Percentiles rank a stretch among this genome's conserved stretches.
Evolutionary conservation across 1,140 invertebrate species (phyloP).

Genomic region (Scaptomyza pallida): DNA sequence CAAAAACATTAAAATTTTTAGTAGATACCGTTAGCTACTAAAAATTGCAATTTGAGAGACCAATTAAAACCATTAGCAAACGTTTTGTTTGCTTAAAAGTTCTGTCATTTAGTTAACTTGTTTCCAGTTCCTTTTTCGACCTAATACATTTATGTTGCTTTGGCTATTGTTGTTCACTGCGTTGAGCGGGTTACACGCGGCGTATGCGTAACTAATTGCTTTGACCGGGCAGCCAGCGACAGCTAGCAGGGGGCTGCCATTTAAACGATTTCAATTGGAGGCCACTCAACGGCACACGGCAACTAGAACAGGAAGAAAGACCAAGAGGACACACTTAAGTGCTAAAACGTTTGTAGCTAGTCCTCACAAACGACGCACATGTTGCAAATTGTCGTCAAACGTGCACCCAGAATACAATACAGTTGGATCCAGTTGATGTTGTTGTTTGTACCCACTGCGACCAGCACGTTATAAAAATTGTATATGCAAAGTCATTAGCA

Average conservation of each 20-base stretch:
- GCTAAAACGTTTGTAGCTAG: slow-evolving; percentile 16
- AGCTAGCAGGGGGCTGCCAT: slow-evolving; percentile 21
- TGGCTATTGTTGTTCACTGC: slow-evolving; percentile 9
- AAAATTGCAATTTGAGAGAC: neutral
- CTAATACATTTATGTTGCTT: slow-evolving; percentile 1
- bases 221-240: slow-evolving; percentile 44
- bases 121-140: slow-evolving; percentile 14
- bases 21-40: too few species aligned
- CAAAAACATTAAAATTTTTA: too few species aligned
- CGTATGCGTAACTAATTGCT: slow-evolving; percentile 60
- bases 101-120: slow-evolving; percentile 44
- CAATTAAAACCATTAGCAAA: slow-evolving; percentile 35
- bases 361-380: slow-evolving; percentile 45
- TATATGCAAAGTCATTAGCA: slow-evolving; percentile 65
- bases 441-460: slow-evolving; percentile 17
- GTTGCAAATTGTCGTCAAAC: slow-evolving; percentile 59
- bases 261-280: slow-evolving; percentile 58
- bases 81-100: slow-evolving; percentile 39
- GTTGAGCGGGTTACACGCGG: slow-evolving; percentile 39
- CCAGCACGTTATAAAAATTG: slow-evolving; percentile 55
- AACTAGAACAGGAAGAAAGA: slow-evolving; percentile 12
- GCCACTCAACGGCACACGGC: slow-evolving; percentile 40
- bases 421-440: slow-evolving; percentile 25
- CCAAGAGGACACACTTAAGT: slow-evolving; percentile 11
- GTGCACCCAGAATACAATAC: slow-evolving; percentile 10